Conservation (phyloP, 2,797 vertebrate genomes). For the Lepus oiostolus region DNA sequence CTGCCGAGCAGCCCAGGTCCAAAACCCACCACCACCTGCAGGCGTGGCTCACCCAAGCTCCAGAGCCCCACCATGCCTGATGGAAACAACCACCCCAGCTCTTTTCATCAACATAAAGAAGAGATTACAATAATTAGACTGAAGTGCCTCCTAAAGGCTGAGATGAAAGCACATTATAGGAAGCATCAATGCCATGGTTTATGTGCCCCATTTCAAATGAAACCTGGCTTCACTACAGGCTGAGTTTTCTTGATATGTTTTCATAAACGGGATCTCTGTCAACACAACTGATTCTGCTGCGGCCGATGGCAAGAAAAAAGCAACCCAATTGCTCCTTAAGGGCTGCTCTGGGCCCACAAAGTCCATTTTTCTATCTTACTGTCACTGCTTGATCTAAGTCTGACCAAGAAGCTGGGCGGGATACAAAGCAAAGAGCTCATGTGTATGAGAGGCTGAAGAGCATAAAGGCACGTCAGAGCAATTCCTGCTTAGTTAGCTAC, state of each 20-base stretch:
- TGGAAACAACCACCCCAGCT: constrained; percentile 79
- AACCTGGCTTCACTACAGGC: constrained; percentile 61
- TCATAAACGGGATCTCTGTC: constrained; percentile 69
- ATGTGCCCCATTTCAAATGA: constrained; percentile 52
- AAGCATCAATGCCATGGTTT: constrained; percentile 45
- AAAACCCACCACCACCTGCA: constrained; percentile 84
- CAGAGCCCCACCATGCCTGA: constrained; percentile 58
- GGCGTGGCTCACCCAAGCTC: constrained; percentile 75
- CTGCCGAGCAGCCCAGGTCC: constrained; percentile 77
- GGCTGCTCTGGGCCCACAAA: constrained; percentile 48
- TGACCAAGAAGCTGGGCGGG: constrained; percentile 39
- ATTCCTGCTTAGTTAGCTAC: background rate
- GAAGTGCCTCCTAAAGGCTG: constrained; percentile 66
- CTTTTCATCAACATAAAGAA: constrained; percentile 78
- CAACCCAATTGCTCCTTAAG: background rate
- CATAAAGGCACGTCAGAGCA: background rate
- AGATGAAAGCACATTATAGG: constrained; percentile 68
- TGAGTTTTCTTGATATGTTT: background rate
- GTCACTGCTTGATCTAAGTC: constrained; percentile 28
- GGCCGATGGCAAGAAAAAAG: background rate
- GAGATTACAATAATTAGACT: constrained; percentile 79
- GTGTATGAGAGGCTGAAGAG: background rate
- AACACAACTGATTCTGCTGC: constrained; percentile 43
- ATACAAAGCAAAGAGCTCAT: background rate
- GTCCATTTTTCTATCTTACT: constrained; percentile 55